A percentile compares a stretch with the other conserved stretches of the same genome.
Evolutionary conservation across 2,113 vertebrate genomes (phyloP).

Genomic region (Sceloporus undulatus): DNA sequence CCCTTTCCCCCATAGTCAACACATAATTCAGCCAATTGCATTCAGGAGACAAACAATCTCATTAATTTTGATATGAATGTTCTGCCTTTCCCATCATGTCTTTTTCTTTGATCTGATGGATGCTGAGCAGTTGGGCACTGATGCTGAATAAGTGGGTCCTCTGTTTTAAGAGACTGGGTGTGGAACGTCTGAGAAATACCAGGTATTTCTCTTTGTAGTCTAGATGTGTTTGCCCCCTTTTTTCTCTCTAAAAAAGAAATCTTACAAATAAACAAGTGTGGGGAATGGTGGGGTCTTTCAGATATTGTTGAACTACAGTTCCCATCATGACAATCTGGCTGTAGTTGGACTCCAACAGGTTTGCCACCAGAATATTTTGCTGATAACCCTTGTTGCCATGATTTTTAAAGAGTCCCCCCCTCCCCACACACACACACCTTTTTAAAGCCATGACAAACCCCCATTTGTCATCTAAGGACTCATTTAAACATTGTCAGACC

Average conservation of each 20-base stretch:
- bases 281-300: not conserved
- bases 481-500: not conserved
- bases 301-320: not conserved
- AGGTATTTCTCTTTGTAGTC: not conserved
- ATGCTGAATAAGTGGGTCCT: not conserved
- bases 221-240: not conserved
- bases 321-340: not conserved
- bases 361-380: not conserved
- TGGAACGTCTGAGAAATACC: not conserved
- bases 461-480: not conserved
- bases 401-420: not conserved
- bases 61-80: constrained; percentile 74
- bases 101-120: constrained; percentile 54
- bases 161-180: constrained; percentile 20
- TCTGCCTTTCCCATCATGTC: constrained; percentile 62
- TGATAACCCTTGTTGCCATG: not conserved
- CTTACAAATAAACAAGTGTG: not conserved
- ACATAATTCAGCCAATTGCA: constrained; percentile 46
- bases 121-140: constrained; percentile 40
- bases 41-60: constrained; percentile 69
- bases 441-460: not conserved
- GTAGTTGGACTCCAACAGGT: not conserved
- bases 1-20: constrained; percentile 59
- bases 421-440: too few species aligned
- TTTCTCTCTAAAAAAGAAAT: not conserved